These are phyloP conservation scores for Dryomyza anilis DNA, from an alignment of 2,888 invertebrate genomes.

Conservation along the genomic window DNA sequence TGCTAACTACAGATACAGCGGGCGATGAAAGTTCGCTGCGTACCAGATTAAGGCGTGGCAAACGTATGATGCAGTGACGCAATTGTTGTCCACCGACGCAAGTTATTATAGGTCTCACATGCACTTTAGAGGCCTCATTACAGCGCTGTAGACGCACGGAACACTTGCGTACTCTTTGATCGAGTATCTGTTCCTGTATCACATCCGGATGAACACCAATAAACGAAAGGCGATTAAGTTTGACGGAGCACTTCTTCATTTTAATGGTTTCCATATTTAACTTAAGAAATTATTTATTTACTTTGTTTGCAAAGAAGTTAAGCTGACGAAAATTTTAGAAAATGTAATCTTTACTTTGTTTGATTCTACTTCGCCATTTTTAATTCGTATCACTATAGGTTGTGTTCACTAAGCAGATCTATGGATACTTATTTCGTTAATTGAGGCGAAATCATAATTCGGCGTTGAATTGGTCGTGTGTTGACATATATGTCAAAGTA, in stretches of 20 bases:
- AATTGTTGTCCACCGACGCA: slow-evolving; percentile 27
- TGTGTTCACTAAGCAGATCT: background rate
- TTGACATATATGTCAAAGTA: too few relatives aligned
- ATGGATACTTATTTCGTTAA: too few relatives aligned
- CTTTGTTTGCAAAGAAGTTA: too few relatives aligned
- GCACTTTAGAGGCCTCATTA: slow-evolving; percentile 21
- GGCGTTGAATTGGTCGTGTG: too few relatives aligned
- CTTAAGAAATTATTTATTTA: too few relatives aligned
- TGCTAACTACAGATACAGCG: slow-evolving; percentile 42
- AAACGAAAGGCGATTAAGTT: slow-evolving; percentile 44
- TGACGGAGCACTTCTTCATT: slow-evolving; percentile 43
- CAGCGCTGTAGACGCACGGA: slow-evolving; percentile 45
- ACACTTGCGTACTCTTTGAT: slow-evolving; percentile 45
- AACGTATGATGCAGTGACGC: slow-evolving; percentile 46
- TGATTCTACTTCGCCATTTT: slow-evolving; percentile 9
- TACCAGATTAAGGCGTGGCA: slow-evolving; percentile 45
- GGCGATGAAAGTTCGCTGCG: slow-evolving; percentile 47
- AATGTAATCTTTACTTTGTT: background rate
- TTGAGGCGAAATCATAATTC: too few relatives aligned
- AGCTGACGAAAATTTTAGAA: background rate
- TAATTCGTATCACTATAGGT: background rate
- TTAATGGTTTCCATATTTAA: slow-evolving; percentile 42
- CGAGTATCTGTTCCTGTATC: slow-evolving; percentile 34
- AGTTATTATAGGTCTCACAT: background rate
- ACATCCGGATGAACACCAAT: slow-evolving; percentile 33